Evolutionary conservation across 2,113 vertebrate species (phyloP).

Genomic region (Ardeotis arabs): DNA sequence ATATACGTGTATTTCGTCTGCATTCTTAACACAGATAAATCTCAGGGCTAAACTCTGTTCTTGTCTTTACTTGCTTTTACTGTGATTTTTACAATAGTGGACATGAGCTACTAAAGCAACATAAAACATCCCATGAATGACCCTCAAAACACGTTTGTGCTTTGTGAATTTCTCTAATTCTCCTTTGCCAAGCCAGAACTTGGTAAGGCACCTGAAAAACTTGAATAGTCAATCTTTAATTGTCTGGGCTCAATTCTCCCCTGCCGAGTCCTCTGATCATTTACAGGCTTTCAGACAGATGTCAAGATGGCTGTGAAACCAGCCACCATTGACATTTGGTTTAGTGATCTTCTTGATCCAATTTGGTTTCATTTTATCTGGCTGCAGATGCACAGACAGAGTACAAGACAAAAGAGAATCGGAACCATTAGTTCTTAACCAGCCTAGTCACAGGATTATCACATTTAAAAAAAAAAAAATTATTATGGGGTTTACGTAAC

Average conservation of each 20-base stretch:
- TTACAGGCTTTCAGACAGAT: background rate
- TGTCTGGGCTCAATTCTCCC: background rate
- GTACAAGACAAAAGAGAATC: background rate
- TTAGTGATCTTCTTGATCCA: slow-evolving; percentile 42
- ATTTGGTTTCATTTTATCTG: slow-evolving; percentile 18
- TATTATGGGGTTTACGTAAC: background rate
- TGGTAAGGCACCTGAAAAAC: background rate
- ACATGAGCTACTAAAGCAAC: background rate
- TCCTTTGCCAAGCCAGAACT: background rate
- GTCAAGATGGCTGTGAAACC: slow-evolving; percentile 17
- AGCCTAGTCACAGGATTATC: background rate
- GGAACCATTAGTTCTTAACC: background rate
- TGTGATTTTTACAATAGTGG: background rate
- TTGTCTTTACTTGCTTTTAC: background rate
- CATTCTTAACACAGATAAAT: background rate
- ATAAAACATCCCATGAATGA: background rate
- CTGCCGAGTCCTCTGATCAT: background rate
- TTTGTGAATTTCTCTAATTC: background rate
- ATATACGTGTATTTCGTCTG: slow-evolving; percentile 5
- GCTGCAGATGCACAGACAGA: background rate
- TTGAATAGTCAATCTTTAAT: background rate
- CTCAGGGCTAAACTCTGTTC: background rate
- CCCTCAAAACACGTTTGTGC: background rate
- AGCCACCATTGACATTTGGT: background rate
- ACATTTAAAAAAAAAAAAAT: background rate